Conservation (phyloP, 2,888 invertebrate species). For the Thera britannica region DNA sequence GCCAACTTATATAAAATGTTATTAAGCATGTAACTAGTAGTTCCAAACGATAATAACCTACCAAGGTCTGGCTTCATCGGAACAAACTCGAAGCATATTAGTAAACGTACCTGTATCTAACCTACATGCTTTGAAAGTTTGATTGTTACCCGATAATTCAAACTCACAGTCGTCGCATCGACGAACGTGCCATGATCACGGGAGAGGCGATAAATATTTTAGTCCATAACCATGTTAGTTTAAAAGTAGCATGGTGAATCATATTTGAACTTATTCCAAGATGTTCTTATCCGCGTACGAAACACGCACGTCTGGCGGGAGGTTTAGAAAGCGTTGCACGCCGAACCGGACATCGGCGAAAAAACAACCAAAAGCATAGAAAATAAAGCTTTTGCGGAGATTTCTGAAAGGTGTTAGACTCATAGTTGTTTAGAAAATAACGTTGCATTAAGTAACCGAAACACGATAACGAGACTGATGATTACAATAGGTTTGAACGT, state of each 20-base stretch:
- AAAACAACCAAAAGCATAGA: constrained; percentile 61
- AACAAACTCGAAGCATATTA: too few species aligned
- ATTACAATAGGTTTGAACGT: too few species aligned
- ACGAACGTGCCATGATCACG: too few species aligned
- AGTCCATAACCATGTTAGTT: too few species aligned
- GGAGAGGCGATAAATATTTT: too few species aligned
- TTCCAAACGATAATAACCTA: constrained; percentile 18
- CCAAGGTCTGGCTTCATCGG: constrained; percentile 4
- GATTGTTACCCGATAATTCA: not conserved
- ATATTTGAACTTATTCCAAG: constrained; percentile 43
- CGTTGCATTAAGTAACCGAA: too few species aligned
- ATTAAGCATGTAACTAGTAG: constrained; percentile 20
- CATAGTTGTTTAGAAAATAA: not conserved
- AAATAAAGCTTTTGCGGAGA: constrained; percentile 39
- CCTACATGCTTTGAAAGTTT: not conserved
- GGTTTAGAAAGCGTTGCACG: constrained; percentile 77
- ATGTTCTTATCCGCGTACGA: constrained; percentile 70
- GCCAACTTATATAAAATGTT: too few species aligned
- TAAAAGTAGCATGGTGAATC: constrained; percentile 13
- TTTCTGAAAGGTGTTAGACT: not conserved
- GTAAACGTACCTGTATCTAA: too few species aligned
- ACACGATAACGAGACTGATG: too few species aligned
- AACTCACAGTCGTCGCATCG: too few species aligned
- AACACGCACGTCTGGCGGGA: constrained; percentile 69
- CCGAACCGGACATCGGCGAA: constrained; percentile 67